A percentile compares a stretch with the other conserved stretches of the same genome.
These are phyloP conservation scores for Talpa occidentalis DNA, from an alignment of 2,113 vertebrate species.

Conservation along the genomic window DNA sequence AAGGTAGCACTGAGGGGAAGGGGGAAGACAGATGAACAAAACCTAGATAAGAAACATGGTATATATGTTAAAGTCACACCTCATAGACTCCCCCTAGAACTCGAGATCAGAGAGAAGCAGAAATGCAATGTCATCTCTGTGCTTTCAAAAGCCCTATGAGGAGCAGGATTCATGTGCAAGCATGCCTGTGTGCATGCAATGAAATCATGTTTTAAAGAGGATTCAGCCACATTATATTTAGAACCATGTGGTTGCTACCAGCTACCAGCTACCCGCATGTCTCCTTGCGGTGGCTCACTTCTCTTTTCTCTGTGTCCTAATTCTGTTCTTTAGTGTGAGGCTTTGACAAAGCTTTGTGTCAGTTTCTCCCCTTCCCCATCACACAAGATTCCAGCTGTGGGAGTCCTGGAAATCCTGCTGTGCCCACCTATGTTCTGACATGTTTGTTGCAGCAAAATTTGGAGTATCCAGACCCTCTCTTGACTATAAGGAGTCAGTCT, in stretches of 20 bases:
- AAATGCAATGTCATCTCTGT: not conserved
- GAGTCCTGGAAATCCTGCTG: not conserved
- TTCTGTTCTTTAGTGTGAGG: constrained; percentile 30
- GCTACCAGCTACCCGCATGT: constrained; percentile 71
- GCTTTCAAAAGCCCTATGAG: constrained; percentile 37
- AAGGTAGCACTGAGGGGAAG: not conserved
- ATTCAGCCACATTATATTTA: constrained; percentile 75
- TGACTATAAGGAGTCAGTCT: not conserved
- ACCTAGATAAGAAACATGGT: not conserved
- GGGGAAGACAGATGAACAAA: not conserved
- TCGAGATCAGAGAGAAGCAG: not conserved
- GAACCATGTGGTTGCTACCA: constrained; percentile 74
- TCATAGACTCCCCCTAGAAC: constrained; percentile 28
- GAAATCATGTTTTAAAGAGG: constrained; percentile 68
- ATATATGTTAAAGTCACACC: constrained; percentile 14
- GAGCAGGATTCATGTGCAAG: constrained; percentile 51
- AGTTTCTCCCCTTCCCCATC: not conserved
- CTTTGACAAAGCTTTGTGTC: not conserved
- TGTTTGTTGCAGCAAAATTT: not conserved
- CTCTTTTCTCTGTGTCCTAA: constrained; percentile 54
- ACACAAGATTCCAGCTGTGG: not conserved
- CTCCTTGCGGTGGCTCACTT: constrained; percentile 12
- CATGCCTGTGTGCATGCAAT: constrained; percentile 60
- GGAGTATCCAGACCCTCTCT: not conserved
- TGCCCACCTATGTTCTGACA: not conserved